These are phyloP conservation scores for Eupsittula cactorum DNA, from an alignment of 2,113 vertebrate species.

Conservation along the genomic window DNA sequence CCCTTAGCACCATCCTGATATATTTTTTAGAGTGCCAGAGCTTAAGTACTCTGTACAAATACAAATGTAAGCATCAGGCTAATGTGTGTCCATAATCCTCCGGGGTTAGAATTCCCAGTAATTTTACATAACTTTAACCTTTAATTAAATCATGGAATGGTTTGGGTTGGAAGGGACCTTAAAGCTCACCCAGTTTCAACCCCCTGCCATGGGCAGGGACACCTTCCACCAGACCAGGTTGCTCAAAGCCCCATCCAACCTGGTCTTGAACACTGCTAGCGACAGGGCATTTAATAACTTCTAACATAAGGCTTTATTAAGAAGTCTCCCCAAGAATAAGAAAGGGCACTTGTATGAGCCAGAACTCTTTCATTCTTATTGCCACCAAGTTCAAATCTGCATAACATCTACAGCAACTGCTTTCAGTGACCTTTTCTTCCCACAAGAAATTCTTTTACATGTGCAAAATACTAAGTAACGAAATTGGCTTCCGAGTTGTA, in stretches of 20 bases:
- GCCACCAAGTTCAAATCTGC: background rate
- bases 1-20: background rate
- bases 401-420: background rate
- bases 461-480: background rate
- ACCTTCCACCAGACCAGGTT: background rate
- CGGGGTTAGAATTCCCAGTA: background rate
- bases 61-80: background rate
- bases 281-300: background rate
- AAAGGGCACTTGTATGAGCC: background rate
- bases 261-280: background rate
- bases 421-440: conserved; percentile 40
- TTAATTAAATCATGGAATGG: background rate
- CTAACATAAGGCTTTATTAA: background rate
- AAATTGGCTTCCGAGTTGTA: background rate
- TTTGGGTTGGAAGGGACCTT: background rate
- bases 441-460: background rate
- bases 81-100: background rate
- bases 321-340: background rate
- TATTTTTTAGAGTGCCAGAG: background rate
- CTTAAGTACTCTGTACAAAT: background rate
- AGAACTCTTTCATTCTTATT: background rate
- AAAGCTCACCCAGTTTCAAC: background rate
- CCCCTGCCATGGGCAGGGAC: background rate
- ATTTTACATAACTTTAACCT: background rate
- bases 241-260: background rate